A percentile compares a stretch with the other conserved stretches of the same genome.
These are phyloP conservation scores for Cynocephalus volans DNA, from an alignment of 2,113 vertebrate species.

Conservation along the genomic window DNA sequence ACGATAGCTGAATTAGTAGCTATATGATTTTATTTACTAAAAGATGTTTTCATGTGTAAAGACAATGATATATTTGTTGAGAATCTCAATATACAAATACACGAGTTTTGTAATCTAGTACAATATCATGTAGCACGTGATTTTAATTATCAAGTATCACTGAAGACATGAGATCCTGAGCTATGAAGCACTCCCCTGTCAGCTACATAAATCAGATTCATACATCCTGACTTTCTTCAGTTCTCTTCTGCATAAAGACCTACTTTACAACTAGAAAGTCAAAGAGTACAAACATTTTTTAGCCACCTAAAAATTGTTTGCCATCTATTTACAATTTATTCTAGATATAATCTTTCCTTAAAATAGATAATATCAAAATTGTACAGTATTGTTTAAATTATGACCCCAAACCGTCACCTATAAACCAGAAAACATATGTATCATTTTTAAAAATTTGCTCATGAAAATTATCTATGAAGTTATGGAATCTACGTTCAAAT, in stretches of 20 bases:
- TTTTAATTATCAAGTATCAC: not conserved
- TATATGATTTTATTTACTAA: constrained; percentile 9
- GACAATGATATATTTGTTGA: not conserved
- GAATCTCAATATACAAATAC: not conserved
- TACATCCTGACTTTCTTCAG: not conserved
- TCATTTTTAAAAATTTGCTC: not conserved
- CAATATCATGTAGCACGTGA: not conserved
- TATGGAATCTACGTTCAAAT: not conserved
- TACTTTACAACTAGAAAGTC: not conserved
- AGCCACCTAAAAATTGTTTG: not conserved
- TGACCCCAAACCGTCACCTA: not conserved
- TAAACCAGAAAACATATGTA: not conserved
- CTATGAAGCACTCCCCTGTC: not conserved
- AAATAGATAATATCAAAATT: not conserved
- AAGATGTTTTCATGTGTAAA: not conserved
- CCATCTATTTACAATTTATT: not conserved
- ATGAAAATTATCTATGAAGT: not conserved
- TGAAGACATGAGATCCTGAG: not conserved
- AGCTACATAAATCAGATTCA: not conserved
- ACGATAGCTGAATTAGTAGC: not conserved
- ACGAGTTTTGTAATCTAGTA: not conserved
- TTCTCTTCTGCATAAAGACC: not conserved
- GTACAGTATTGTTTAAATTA: not conserved
- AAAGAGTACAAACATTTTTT: not conserved
- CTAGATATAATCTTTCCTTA: not conserved